Evolutionary conservation across 2,888 invertebrate species (phyloP).

Genomic region (Neoascia interrupta): DNA sequence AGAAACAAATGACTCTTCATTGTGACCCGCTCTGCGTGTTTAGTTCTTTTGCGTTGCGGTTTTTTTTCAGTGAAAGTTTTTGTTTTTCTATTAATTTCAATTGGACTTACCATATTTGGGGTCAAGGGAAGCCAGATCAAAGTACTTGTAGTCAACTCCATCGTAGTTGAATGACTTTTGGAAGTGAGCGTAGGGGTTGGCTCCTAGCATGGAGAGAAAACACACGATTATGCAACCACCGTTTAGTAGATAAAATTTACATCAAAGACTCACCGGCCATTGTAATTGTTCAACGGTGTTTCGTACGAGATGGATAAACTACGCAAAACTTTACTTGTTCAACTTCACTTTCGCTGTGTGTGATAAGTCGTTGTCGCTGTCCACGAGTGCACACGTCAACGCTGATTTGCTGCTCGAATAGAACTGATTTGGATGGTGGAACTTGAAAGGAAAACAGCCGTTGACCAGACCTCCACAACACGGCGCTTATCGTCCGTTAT

Average conservation of each 20-base stretch:
- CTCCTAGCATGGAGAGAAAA: slow-evolving; percentile 69
- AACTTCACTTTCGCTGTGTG: background rate
- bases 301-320: slow-evolving; percentile 4
- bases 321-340: slow-evolving; percentile 6
- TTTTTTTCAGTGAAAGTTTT: slow-evolving; percentile 22
- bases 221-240: too few species aligned
- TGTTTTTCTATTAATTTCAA: background rate
- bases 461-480: too few species aligned
- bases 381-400: slow-evolving; percentile 39
- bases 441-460: slow-evolving; percentile 25
- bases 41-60: background rate
- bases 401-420: slow-evolving; percentile 37
- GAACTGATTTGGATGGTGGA: slow-evolving; percentile 45
- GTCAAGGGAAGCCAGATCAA: slow-evolving; percentile 87
- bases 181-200: slow-evolving; percentile 77
- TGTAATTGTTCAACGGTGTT: slow-evolving; percentile 16
- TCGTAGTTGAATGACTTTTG: slow-evolving; percentile 76
- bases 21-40: too few species aligned
- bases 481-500: too few species aligned
- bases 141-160: slow-evolving; percentile 85
- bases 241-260: too few species aligned
- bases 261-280: slow-evolving; percentile 52
- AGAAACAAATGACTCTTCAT: too few species aligned
- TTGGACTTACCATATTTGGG: slow-evolving; percentile 88
- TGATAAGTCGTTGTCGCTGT: background rate